Conservation (phyloP, 2,113 vertebrate genomes). For the Scomber colias region DNA sequence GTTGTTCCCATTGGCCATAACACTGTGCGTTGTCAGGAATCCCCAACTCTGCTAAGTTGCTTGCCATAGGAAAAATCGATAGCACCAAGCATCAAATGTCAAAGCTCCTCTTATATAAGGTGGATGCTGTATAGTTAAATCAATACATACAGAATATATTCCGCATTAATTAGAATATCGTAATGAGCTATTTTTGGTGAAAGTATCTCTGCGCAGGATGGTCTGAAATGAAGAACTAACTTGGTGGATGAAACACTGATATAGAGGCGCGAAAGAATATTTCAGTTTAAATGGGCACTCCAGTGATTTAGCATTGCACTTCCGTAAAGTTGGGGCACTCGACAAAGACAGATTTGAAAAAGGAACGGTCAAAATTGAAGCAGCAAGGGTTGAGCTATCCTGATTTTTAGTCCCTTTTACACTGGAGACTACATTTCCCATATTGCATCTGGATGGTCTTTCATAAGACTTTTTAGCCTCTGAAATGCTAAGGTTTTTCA, state of each 20-base stretch:
- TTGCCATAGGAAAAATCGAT: constrained; percentile 58
- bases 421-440: too few relatives aligned
- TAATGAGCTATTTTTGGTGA: constrained; percentile 43
- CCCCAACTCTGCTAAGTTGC: constrained; percentile 8
- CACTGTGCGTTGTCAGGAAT: constrained; percentile 20
- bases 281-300: constrained; percentile 13
- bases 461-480: too few relatives aligned
- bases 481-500: not conserved
- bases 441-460: too few relatives aligned
- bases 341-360: not conserved
- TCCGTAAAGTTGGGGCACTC: not conserved
- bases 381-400: not conserved
- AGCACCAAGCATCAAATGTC: constrained; percentile 42
- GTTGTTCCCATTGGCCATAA: constrained; percentile 12
- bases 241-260: constrained; percentile 2
- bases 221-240: constrained; percentile 11
- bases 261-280: not conserved
- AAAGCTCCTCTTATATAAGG: constrained; percentile 26
- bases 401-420: not conserved
- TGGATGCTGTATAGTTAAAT: constrained; percentile 31
- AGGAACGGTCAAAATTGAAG: not conserved
- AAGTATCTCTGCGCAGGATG: constrained; percentile 14
- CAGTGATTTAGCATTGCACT: not conserved
- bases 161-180: constrained; percentile 24
- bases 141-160: constrained; percentile 31